Conservation (phyloP, 2,888 invertebrate species). For the Tetranychus truncatus region DNA sequence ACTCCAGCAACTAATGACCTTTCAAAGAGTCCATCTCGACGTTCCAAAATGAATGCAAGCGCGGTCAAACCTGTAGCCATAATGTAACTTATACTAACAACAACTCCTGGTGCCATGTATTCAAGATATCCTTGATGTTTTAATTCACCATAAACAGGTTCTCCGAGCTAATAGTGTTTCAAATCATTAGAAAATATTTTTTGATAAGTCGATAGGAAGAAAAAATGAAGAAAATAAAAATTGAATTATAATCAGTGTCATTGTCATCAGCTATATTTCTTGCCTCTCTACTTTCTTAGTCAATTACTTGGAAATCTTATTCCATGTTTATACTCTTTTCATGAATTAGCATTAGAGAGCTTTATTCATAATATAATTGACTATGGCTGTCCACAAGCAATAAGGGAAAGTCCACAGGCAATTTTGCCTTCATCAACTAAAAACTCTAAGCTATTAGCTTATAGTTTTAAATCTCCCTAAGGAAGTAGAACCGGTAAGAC, state of each 20-base stretch:
- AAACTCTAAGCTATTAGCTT: not conserved
- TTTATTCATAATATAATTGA: not conserved
- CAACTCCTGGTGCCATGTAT: constrained; percentile 87
- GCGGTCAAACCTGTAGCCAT: constrained; percentile 85
- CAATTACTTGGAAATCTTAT: not conserved
- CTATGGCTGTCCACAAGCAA: not conserved
- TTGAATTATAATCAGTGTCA: not conserved
- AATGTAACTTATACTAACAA: constrained; percentile 89
- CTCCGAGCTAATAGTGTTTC: constrained; percentile 19
- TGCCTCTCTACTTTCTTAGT: not conserved
- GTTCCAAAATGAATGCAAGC: constrained; percentile 69
- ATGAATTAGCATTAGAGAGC: not conserved
- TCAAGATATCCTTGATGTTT: constrained; percentile 67
- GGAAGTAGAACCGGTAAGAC: no score
- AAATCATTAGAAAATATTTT: not conserved
- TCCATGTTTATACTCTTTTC: not conserved
- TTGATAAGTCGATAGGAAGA: not conserved
- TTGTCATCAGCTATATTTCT: not conserved
- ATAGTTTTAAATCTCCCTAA: not conserved
- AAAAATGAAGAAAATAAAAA: not conserved
- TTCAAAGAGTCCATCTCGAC: constrained; percentile 31
- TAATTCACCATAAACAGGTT: constrained; percentile 26
- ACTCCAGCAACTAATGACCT: constrained; percentile 48
- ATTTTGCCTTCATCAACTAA: constrained; percentile 1
- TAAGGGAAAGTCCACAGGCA: not conserved